Conservation (phyloP, 2,888 invertebrate genomes). For the Micropterix aruncella region DNA sequence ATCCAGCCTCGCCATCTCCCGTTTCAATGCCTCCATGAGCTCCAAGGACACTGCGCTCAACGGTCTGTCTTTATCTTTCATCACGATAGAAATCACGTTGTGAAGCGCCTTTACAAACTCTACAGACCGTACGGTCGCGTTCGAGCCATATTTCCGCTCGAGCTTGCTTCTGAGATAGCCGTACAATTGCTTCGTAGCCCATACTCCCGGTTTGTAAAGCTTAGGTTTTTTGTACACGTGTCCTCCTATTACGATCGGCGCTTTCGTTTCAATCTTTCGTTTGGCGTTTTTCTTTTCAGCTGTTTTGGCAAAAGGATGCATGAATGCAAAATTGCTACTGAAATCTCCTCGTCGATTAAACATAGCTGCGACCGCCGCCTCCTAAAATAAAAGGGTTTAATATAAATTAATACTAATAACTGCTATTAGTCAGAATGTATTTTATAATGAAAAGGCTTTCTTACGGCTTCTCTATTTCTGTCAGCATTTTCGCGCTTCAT, state of each 20-base stretch:
- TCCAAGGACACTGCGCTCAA: slow-evolving; percentile 5
- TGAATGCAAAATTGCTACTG: too few relatives aligned
- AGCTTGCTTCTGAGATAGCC: slow-evolving; percentile 27
- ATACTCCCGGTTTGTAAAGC: slow-evolving; percentile 23
- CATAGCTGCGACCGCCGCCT: too few relatives aligned
- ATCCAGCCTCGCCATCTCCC: slow-evolving; percentile 24
- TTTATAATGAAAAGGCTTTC: too few relatives aligned
- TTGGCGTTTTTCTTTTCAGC: too few relatives aligned
- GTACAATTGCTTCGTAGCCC: slow-evolving; percentile 29
- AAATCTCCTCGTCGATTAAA: too few relatives aligned
- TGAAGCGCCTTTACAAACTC: neutral
- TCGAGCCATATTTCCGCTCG: slow-evolving; percentile 17
- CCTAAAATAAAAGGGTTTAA: too few relatives aligned
- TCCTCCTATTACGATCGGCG: slow-evolving; percentile 22
- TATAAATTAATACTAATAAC: too few relatives aligned
- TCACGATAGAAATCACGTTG: neutral
- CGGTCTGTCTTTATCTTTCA: neutral
- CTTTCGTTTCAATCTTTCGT: slow-evolving; percentile 10
- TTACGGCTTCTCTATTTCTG: too few relatives aligned
- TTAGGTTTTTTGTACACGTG: slow-evolving; percentile 31
- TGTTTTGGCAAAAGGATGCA: too few relatives aligned
- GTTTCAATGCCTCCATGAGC: slow-evolving; percentile 20
- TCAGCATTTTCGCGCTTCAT: too few relatives aligned
- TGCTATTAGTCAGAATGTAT: too few relatives aligned
- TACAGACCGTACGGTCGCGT: neutral